Evolutionary conservation across 2,797 vertebrate species (phyloP).

Genomic region (Sebastolobus alascanus): DNA sequence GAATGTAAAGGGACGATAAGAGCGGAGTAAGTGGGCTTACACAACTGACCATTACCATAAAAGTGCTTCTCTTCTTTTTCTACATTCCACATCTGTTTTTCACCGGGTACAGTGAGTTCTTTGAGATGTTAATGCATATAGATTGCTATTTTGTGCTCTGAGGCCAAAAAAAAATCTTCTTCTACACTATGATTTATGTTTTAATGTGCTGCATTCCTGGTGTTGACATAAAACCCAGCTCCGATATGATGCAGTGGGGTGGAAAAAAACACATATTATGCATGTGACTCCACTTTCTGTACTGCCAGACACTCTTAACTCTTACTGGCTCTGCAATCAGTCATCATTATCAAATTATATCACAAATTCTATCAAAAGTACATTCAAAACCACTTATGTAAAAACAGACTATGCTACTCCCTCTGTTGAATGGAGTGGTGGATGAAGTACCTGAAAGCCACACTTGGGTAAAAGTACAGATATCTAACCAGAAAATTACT

Average conservation of each 20-base stretch:
- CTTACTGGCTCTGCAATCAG: slow-evolving; percentile 1
- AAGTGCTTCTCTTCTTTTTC: slow-evolving; percentile 35
- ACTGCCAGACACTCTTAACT: neutral
- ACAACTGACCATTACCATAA: slow-evolving; percentile 49
- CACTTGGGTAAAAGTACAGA: too few species aligned
- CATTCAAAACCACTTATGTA: slow-evolving; percentile 15
- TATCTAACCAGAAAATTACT: too few species aligned
- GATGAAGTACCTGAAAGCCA: too few species aligned
- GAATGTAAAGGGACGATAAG: slow-evolving; percentile 37
- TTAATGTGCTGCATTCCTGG: neutral
- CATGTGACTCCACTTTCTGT: slow-evolving; percentile 6
- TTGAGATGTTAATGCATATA: slow-evolving; percentile 50
- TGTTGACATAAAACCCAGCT: slow-evolving; percentile 8
- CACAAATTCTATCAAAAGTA: slow-evolving; percentile 2
- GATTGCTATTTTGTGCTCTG: slow-evolving; percentile 3
- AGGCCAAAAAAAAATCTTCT: neutral
- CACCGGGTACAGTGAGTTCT: slow-evolving; percentile 14
- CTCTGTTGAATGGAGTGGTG: neutral
- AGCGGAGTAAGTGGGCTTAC: slow-evolving; percentile 26
- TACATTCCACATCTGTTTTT: slow-evolving; percentile 45
- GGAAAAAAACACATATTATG: slow-evolving; percentile 8
- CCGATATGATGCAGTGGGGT: slow-evolving; percentile 2
- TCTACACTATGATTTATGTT: slow-evolving; percentile 17
- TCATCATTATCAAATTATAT: slow-evolving; percentile 23
- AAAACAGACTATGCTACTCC: neutral